phyloP scores from a whole-genome alignment of 1,140 invertebrate genomes.

The Phortica variegata region DNA sequence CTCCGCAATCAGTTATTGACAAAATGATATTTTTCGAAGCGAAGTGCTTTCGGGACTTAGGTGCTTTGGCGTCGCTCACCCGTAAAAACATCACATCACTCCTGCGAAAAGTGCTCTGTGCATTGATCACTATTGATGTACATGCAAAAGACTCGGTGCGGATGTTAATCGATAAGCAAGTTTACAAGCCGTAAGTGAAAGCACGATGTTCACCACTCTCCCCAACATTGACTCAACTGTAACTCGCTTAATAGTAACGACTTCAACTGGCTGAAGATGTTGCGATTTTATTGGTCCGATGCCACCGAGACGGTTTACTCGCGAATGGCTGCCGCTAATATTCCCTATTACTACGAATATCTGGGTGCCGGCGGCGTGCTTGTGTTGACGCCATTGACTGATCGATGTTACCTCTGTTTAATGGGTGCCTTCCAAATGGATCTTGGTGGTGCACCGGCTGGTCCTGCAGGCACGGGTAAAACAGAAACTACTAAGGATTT shows the following conservation, averaged over 20 bases:
- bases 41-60: conserved; percentile 72
- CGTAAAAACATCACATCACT: conserved; percentile 69
- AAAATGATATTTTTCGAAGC: conserved; percentile 69
- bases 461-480: conserved; percentile 87
- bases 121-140: conserved; percentile 84
- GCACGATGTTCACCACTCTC: background rate
- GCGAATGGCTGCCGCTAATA: conserved; percentile 74
- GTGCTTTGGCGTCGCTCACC: conserved; percentile 75
- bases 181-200: conserved; percentile 64
- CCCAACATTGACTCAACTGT: background rate
- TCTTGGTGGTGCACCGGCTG: conserved; percentile 81
- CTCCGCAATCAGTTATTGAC: conserved; percentile 52
- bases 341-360: conserved; percentile 91
- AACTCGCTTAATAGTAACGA: conserved; percentile 60
- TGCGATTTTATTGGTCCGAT: conserved; percentile 88
- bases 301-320: conserved; percentile 74
- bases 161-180: conserved; percentile 68
- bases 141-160: conserved; percentile 81
- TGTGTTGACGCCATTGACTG: conserved; percentile 76
- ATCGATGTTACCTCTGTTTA: conserved; percentile 83
- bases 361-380: conserved; percentile 79
- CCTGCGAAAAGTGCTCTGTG: conserved; percentile 73
- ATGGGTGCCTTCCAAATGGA: conserved; percentile 86
- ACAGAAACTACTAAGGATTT: conserved; percentile 93
- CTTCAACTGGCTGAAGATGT: conserved; percentile 88